Base-by-base conservation (phyloP, 2,797 vertebrate genomes). In the Sparus aurata region DNA sequence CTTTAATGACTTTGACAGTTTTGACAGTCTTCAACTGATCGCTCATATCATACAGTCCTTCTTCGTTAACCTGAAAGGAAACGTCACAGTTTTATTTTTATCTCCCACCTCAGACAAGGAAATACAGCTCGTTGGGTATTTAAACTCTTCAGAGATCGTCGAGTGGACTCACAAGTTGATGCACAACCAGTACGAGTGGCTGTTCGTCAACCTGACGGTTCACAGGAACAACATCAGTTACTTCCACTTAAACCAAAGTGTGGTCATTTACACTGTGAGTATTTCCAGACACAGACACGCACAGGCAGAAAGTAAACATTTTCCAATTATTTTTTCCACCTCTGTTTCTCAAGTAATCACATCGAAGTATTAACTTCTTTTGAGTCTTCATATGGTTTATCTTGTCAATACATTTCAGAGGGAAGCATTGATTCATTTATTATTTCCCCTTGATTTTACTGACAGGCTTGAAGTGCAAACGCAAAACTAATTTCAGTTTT, bases 151-250 rank as follows among this genome's bases (percentile, higher is more conserved):
- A 3, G 5, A 17, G 23, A 3, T 1, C 11, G 50, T 46, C 3
- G 0, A 25, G 1, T n/a, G 12, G 73, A 57, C 73, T n/a, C 45
- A 15, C 0, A 20, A 83, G 1, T 1, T 60, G 30, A 52, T 71
- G 30, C 16, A 22, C n/a, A 71, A 30, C 15, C 69, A 71, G 46
- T 71, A 61, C 16, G 69, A 71, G 30, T 71, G 69, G 69, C 57
- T 61, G 15, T 71, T 71, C n/a, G 15, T 61, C n/a, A 43, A 7
- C 43, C 61, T 71, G 69, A 61, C n/a, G 0, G 69, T 71, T 22
- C 25, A 16, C 57, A 52, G 20, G n/a, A 12, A 52, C 2, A 71
- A 47, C 1, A 10, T 22, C n/a, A 0, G 9, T n/a, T 10, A 2
- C 5, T 52, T 52, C 8, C 5, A 12, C 57, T 0, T 41, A 15